phyloP scores from a whole-genome alignment of 2,888 invertebrate genomes.

The Epirrhoe alternata region DNA sequence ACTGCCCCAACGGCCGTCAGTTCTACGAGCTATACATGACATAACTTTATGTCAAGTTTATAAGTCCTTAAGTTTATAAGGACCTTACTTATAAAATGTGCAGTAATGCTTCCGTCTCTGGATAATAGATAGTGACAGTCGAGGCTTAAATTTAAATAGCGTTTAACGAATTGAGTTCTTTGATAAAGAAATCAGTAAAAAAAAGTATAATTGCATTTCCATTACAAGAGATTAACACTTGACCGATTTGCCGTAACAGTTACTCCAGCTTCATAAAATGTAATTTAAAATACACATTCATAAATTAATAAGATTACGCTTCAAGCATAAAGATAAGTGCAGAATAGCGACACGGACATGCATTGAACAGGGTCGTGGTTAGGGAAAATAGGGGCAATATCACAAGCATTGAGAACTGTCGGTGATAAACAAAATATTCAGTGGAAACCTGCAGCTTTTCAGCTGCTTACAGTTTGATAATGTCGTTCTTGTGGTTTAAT shows the following conservation, averaged over 20 bases:
- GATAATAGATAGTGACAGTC: not conserved
- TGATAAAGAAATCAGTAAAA: slow-evolving; percentile 11
- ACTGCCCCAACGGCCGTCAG: no score
- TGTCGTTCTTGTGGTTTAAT: no score
- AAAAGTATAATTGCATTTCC: slow-evolving; percentile 16
- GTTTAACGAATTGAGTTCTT: not conserved
- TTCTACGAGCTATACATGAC: no score
- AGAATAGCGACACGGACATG: slow-evolving; percentile 67
- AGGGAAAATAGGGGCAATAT: slow-evolving; percentile 3
- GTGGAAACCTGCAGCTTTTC: no score
- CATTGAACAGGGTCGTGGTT: slow-evolving; percentile 19
- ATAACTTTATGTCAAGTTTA: no score
- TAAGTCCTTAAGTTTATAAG: no score
- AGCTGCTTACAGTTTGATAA: no score
- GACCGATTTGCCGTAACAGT: slow-evolving; percentile 39
- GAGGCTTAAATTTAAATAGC: not conserved
- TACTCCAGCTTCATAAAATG: slow-evolving; percentile 45
- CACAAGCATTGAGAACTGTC: not conserved
- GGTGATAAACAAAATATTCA: no score
- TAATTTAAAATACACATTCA: slow-evolving; percentile 55
- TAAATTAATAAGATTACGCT: slow-evolving; percentile 70
- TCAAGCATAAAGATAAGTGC: slow-evolving; percentile 66
- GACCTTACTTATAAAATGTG: no score
- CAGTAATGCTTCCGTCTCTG: not conserved
- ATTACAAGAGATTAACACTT: slow-evolving; percentile 32